phyloP scores from a whole-genome alignment of 2,113 vertebrate genomes.

The Toxotes chatareus region DNA sequence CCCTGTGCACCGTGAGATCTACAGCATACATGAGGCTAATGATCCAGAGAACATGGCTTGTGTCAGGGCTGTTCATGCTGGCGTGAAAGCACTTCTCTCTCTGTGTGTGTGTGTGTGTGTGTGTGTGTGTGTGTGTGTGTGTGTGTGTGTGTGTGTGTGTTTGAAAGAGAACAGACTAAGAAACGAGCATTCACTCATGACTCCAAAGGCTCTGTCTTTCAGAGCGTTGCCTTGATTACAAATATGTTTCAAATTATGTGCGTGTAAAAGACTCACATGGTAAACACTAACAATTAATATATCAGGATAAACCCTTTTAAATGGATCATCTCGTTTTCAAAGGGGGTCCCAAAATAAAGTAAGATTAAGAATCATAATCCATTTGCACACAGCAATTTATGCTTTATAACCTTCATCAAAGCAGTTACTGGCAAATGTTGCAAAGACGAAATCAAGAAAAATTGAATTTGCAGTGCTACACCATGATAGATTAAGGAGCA shows the following conservation, averaged over 20 bases:
- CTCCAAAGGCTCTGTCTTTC: background rate
- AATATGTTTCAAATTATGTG: background rate
- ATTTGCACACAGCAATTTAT: background rate
- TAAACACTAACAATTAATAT: background rate
- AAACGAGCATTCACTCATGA: slow-evolving; percentile 18
- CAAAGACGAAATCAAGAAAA: background rate
- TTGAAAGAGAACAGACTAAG: slow-evolving; percentile 3
- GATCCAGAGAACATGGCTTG: slow-evolving; percentile 62
- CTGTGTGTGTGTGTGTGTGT: slow-evolving; percentile 1
- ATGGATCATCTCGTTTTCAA: background rate
- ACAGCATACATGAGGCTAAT: slow-evolving; percentile 57
- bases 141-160: background rate
- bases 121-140: slow-evolving; percentile 24
- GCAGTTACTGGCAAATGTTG: background rate
- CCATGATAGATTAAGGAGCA: background rate
- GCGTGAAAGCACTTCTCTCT: slow-evolving; percentile 31
- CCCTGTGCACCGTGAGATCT: slow-evolving; percentile 52
- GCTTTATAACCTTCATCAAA: background rate
- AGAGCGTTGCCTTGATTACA: background rate
- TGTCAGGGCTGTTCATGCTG: slow-evolving; percentile 58
- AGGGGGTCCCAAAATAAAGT: background rate
- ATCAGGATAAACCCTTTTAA: background rate
- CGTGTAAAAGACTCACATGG: background rate
- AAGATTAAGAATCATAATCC: background rate
- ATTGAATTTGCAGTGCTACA: background rate